Conservation (phyloP, 2,888 invertebrate species). For the Lamellibrachia columna region DNA sequence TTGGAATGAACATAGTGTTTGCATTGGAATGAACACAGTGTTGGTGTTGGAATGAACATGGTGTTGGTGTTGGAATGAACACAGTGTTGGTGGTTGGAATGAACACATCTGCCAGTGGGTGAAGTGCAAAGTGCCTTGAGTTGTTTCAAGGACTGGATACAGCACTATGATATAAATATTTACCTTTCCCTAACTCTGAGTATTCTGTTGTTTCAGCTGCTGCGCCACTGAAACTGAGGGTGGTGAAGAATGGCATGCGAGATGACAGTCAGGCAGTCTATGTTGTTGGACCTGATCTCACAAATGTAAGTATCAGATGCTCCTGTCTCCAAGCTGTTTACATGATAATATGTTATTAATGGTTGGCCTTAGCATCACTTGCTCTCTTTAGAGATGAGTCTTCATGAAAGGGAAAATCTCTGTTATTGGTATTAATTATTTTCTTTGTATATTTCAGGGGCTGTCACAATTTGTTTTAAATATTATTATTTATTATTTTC, state of each 20-base stretch:
- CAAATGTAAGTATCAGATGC: slow-evolving; percentile 53
- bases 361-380: too few relatives aligned
- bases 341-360: not conserved
- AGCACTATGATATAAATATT: too few relatives aligned
- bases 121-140: too few relatives aligned
- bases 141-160: too few relatives aligned
- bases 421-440: not conserved
- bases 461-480: not conserved
- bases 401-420: not conserved
- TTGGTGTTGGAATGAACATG: too few relatives aligned
- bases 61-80: too few relatives aligned
- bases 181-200: not conserved
- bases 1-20: too few relatives aligned
- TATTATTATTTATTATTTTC: not conserved
- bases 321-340: not conserved
- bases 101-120: too few relatives aligned
- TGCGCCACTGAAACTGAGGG: slow-evolving; percentile 43
- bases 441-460: not conserved
- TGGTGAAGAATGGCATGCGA: slow-evolving; percentile 62
- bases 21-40: too few relatives aligned
- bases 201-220: not conserved
- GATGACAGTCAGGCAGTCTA: slow-evolving; percentile 50
- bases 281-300: slow-evolving; percentile 63
- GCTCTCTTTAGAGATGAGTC: not conserved
- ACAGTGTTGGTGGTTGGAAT: too few relatives aligned